Evolutionary conservation across 2,888 invertebrate species (phyloP).

Genomic region (Caenorhabditis sp.): DNA sequence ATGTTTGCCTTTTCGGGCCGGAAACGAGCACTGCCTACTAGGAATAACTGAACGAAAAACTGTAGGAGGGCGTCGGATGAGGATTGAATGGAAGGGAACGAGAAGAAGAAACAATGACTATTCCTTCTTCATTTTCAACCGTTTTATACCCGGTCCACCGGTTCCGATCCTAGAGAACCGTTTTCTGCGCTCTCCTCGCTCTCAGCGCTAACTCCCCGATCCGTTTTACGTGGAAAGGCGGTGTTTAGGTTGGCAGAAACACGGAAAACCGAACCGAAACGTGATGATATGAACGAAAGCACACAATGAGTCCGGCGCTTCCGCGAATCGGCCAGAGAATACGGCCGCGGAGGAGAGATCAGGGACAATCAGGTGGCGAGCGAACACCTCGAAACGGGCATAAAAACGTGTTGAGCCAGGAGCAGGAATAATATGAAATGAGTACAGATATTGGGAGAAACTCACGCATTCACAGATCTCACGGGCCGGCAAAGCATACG

Average conservation of each 20-base stretch:
- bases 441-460: no score
- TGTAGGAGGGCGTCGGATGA: not conserved
- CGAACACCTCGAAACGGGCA: not conserved
- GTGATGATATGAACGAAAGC: conserved; percentile 39
- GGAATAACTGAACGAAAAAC: not conserved
- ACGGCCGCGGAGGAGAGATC: conserved; percentile 19
- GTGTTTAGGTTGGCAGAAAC: conserved; percentile 10
- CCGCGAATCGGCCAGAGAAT: conserved; percentile 12
- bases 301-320: conserved; percentile 7
- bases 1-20: not conserved
- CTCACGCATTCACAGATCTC: no score
- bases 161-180: conserved; percentile 18
- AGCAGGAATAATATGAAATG: not conserved
- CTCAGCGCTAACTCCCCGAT: conserved; percentile 2
- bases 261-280: conserved; percentile 44
- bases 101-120: not conserved
- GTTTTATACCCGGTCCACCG: conserved; percentile 42
- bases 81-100: not conserved
- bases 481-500: no score
- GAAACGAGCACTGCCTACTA: conserved; percentile 13
- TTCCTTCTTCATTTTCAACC: not conserved
- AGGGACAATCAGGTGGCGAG: conserved; percentile 11
- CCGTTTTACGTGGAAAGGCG: conserved; percentile 33
- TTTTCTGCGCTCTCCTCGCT: conserved; percentile 3
- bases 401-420: conserved; percentile 36